Base-by-base conservation (phyloP, 2,797 vertebrate genomes). In the Graptemys geographica region DNA sequence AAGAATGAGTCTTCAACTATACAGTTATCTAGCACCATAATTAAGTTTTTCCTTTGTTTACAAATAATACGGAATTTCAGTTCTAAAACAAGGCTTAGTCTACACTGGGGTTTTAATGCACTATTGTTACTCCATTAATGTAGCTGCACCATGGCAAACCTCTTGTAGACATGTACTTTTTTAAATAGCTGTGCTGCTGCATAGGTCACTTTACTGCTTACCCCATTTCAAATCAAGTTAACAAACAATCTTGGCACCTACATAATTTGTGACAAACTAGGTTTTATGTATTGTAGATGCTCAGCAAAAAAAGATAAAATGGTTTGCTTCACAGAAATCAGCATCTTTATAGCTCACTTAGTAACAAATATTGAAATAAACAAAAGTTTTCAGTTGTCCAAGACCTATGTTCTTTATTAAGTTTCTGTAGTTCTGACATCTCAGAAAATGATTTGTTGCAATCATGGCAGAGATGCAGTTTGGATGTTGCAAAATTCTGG, bases 71-170 rank as follows among this genome's bases (percentile, higher is more conserved):
- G 79, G 13, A 16, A n/a, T 94, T 84, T 81, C 7, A 79, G n/a
- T 47, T 86, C 92, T 4, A 41, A 76, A 28, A 86, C 44, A 83
- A 51, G 0, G 84, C 51, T 85, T 62, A 76, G 19, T 90, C 15
- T 88, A 87, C 78, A 37, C 15, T 90, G 57, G 47, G 8, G 23
- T 86, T 95, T 86, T 49, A 88, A 91, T 33, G 13, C 92, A 88
- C 16, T 88, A 3, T 51, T 90, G 47, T 11, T 78, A 13, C 41
- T 86, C 49, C 81, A 0, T 53, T 90, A 53, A 82, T 90, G 0
- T 88, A 81, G 4, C 56, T 59, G 81, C 41, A 55, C 9, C 83
- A 21, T 87, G 19, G 16, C 41, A 92, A 88, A 80, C 2, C 16
- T 69, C n/a, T 11, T 69, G 33, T 69, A 69, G 62, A 69, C 18